phyloP scores from a whole-genome alignment of 1,140 invertebrate genomes.

The Apocrypta bakeri region DNA sequence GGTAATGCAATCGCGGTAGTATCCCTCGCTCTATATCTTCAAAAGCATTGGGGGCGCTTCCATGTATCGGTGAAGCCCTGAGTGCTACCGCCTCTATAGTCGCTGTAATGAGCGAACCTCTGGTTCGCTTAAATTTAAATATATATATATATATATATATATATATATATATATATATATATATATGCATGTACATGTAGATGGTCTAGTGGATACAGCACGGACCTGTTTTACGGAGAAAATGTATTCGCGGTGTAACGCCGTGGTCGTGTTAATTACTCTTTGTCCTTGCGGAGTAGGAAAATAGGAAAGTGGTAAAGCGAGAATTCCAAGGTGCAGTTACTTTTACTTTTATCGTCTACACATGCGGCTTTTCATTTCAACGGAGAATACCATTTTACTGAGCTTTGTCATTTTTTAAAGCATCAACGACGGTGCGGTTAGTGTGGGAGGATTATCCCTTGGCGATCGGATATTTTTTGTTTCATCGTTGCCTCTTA shows the following conservation, averaged over 20 bases:
- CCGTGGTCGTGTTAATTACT: not conserved
- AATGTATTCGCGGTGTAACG: not conserved
- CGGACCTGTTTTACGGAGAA: not conserved
- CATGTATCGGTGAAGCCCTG: not conserved
- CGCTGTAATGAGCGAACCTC: not conserved
- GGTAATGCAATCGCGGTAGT: not conserved
- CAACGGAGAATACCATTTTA: slow-evolving; percentile 36
- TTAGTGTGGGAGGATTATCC: slow-evolving; percentile 31
- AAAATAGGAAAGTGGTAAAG: no score
- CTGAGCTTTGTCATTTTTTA: not conserved
- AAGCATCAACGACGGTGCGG: not conserved
- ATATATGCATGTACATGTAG: no score
- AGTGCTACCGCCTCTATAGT: not conserved
- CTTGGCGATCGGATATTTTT: slow-evolving; percentile 34
- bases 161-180: not conserved
- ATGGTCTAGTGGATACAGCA: not conserved
- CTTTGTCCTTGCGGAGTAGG: not conserved
- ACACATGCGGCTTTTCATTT: slow-evolving; percentile 18
- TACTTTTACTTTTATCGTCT: not conserved
- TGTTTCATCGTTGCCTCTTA: slow-evolving; percentile 25
- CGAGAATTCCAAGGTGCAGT: no score
- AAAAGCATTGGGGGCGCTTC: not conserved
- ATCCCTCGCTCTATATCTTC: not conserved
- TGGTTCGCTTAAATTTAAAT: not conserved
- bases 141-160: not conserved